These are phyloP conservation scores for Leptobrachium leishanense DNA, from an alignment of 2,113 vertebrate genomes.

Conservation along the genomic window DNA sequence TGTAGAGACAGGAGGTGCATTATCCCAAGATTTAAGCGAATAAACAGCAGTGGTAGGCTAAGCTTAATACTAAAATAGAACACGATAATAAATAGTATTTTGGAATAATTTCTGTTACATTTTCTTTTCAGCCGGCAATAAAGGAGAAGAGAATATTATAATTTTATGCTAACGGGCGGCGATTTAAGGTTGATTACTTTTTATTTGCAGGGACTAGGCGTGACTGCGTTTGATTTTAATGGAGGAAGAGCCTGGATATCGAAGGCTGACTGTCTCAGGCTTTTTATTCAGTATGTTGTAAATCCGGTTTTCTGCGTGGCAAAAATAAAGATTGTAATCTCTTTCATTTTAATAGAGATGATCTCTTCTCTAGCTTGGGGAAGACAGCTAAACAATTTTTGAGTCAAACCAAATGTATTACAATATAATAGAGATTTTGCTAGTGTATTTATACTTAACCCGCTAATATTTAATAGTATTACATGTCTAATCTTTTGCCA, in stretches of 20 bases:
- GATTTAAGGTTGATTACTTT: conserved; percentile 21
- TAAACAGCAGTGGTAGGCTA: neutral
- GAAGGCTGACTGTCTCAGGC: conserved; percentile 25
- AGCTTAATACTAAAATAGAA: neutral
- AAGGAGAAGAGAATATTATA: neutral
- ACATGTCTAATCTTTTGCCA: neutral
- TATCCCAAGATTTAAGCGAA: neutral
- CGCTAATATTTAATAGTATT: conserved; percentile 9
- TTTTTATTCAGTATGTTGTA: conserved; percentile 32
- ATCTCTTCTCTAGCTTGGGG: conserved; percentile 23
- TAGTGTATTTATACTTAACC: neutral
- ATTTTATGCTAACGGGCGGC: conserved; percentile 8
- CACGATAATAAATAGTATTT: neutral
- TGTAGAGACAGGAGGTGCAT: neutral
- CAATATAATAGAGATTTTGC: conserved; percentile 12
- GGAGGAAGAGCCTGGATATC: conserved; percentile 18
- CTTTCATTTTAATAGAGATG: conserved; percentile 27
- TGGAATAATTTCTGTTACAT: conserved; percentile 1
- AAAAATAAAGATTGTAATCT: conserved; percentile 25
- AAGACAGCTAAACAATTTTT: conserved; percentile 22
- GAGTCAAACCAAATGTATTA: conserved; percentile 20
- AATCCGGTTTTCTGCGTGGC: conserved; percentile 23
- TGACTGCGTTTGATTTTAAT: conserved; percentile 20
- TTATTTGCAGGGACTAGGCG: conserved; percentile 9
- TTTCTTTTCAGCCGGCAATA: neutral